Base-by-base conservation (phyloP, 2,797 vertebrate genomes). In the Phataginus tricuspis region DNA sequence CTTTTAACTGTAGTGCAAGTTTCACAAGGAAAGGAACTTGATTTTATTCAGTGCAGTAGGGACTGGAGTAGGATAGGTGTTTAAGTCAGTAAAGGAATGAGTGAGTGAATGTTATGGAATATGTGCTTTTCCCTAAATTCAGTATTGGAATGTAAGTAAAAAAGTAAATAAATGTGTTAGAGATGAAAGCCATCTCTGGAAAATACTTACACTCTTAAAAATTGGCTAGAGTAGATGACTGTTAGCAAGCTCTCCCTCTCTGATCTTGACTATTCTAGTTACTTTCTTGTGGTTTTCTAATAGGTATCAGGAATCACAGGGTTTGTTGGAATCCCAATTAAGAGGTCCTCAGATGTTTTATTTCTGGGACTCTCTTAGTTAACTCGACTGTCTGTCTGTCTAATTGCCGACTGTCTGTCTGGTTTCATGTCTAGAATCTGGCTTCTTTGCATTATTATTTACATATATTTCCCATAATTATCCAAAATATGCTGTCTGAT, bases 311-410 rank as follows among this genome's bases (percentile, higher is more conserved):
- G 31, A 96, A 71, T 64, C 59, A 55, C 37, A 49, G 74, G 31
- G 4, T 94, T 80, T 64, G 45, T 93, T 83, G 18, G 10, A 61
- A 68, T 94, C 57, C 39, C 87, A 37, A 68, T 74, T 74, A 69
- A 91, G 90, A 94, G 74, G 21, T 68, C 55, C 27, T 93, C 53
- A 89, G 27, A 68, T 84, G 27, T 85, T 95, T 97, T 85, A 74
- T 91, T 95, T 95, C 25, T 93, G 37, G 12, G 13, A 31, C 12
- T 94, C 19, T 82, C 16, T 93, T 68, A 74, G 55, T 71, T 95
- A 57, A 82, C 49, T 89, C 12, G 87, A 0, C 5, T 96, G 42
- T 15, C 66, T 69, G 91, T 93, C n/a, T 96, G 78, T n/a, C n/a
- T n/a, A n/a, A n/a, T 86, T 88, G 27, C 10, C 61, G 87, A 0